Conservation (phyloP, 1,140 invertebrate genomes). For the Hylaeus anthracinus region DNA sequence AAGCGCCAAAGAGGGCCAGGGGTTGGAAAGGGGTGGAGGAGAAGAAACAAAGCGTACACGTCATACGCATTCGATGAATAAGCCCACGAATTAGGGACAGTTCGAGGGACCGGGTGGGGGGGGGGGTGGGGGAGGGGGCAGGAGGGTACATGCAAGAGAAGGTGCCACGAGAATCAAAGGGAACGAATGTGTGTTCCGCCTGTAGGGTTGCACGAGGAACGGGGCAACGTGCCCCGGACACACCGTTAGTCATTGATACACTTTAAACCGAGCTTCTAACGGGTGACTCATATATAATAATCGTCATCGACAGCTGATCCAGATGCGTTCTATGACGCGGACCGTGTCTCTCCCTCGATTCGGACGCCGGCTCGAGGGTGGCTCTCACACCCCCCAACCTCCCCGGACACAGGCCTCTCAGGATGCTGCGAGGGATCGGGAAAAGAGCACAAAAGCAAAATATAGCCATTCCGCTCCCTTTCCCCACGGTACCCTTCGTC, state of each 20-base stretch:
- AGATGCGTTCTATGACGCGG: conserved; percentile 59
- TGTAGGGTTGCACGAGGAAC: no score
- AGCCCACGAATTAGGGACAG: conserved; percentile 59
- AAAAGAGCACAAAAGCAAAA: conserved; percentile 65
- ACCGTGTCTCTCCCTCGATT: conserved; percentile 49
- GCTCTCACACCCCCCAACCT: not conserved
- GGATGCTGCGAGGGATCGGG: conserved; percentile 46
- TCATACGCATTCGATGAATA: conserved; percentile 68
- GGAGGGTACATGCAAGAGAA: conserved; percentile 7
- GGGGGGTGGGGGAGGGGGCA: no score
- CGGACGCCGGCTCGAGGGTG: conserved; percentile 34
- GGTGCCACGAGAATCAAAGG: conserved; percentile 38
- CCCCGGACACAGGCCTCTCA: conserved; percentile 26
- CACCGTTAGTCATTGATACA: conserved; percentile 72
- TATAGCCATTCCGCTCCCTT: conserved; percentile 44
- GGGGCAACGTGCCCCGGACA: conserved; percentile 42
- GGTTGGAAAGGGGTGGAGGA: conserved; percentile 1
- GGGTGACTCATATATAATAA: conserved; percentile 71
- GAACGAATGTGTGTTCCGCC: conserved; percentile 13
- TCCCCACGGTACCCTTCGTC: not conserved
- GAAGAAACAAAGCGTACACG: conserved; percentile 57
- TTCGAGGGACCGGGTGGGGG: not conserved
- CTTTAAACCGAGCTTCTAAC: conserved; percentile 66
- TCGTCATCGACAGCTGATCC: conserved; percentile 73
- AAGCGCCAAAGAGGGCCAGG: not conserved